phyloP scores from a whole-genome alignment of 2,888 invertebrate species.

The Arctia plantaginis region DNA sequence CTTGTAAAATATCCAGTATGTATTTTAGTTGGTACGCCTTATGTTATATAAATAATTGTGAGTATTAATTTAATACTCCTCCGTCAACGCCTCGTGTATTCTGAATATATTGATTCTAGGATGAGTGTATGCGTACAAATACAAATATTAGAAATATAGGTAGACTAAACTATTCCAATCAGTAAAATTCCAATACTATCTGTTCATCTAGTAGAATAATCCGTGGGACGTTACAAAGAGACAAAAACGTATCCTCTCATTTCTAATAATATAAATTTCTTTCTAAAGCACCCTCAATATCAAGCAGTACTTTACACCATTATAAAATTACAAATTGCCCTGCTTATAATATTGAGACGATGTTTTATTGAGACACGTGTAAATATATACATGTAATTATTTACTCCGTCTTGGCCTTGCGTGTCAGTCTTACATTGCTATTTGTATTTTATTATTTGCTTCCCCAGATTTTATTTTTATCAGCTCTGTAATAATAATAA shows the following conservation, averaged over 20 bases:
- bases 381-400: not conserved
- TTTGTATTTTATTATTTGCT: not conserved
- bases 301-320: not conserved
- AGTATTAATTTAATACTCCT: no score
- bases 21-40: no score
- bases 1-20: no score
- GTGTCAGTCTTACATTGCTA: not conserved
- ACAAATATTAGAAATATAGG: not conserved
- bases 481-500: no score
- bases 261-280: not conserved
- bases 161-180: not conserved
- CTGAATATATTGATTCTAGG: no score
- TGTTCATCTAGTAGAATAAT: not conserved
- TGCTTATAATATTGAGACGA: not conserved
- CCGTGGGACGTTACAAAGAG: not conserved
- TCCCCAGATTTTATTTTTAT: not conserved
- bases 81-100: no score
- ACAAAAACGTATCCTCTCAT: not conserved
- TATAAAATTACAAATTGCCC: not conserved
- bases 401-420: not conserved
- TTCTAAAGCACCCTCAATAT: not conserved
- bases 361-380: not conserved
- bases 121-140: no score
- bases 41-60: no score
- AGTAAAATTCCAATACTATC: not conserved